Conservation (phyloP, 37 sponge, comb jelly and placozoan genomes). For the Diacarnus erythraeanus region DNA sequence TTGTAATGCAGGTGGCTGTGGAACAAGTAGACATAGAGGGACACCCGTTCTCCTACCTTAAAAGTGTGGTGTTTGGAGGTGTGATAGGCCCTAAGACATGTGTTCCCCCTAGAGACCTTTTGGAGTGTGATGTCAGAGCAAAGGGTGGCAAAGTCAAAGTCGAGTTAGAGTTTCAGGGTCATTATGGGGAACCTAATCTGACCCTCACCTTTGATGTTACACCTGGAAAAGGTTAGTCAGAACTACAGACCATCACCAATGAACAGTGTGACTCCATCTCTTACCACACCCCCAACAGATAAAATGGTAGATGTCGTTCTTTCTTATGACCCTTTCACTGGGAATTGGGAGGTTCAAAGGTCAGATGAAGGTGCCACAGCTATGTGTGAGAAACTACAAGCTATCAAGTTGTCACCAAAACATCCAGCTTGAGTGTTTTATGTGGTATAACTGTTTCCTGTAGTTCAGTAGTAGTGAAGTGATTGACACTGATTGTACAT, state of each 20-base stretch:
- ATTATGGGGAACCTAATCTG: slow-evolving; percentile 64
- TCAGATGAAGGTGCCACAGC: slow-evolving; percentile 9
- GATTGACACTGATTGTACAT: no score
- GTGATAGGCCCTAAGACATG: neutral
- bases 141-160: neutral
- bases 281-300: neutral
- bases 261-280: no score
- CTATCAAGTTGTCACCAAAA: neutral
- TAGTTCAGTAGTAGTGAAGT: no score
- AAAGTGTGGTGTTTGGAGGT: slow-evolving; percentile 16
- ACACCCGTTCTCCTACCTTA: slow-evolving; percentile 61
- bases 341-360: slow-evolving; percentile 35
- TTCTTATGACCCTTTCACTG: slow-evolving; percentile 59
- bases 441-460: no score
- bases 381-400: neutral
- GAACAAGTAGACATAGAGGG: slow-evolving; percentile 40
- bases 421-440: no score
- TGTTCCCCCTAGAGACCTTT: neutral
- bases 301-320: neutral
- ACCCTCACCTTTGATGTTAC: slow-evolving; percentile 8
- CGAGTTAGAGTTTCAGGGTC: slow-evolving; percentile 29
- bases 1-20: slow-evolving; percentile 31
- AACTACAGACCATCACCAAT: no score
- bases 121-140: neutral
- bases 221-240: slow-evolving; percentile 14